Base-by-base conservation (phyloP, 2,888 invertebrate species). In the Polymixis flavicincta region DNA sequence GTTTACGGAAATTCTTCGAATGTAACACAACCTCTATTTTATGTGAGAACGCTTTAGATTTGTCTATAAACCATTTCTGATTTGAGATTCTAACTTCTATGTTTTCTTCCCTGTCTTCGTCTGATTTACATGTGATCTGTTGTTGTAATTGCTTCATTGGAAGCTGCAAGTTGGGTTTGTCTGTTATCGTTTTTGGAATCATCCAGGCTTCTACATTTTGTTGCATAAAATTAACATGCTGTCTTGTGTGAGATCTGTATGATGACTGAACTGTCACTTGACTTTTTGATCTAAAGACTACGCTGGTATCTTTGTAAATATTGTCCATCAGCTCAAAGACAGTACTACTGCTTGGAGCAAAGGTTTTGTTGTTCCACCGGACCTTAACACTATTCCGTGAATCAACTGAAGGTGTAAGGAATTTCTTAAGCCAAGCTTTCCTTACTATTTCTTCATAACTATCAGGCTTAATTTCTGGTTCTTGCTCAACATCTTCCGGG, bases 131-230 rank as follows among this genome's bases (percentile, higher is more conserved):
- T 59, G 82, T 85, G 7, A 78, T 50, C 73, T 82, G 73, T 37
- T 64, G 55, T 22, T 79, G 57, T 25, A 71, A n/a, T 25, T 77
- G 55, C n/a, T 63, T 64, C 0, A 68, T 50, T 50, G 90, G 88
- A 19, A 86, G 72, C 67, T 25, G n/a, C n/a, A 85, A 70, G 67
- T 74, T 81, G 3, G 85, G 84, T 48, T 72, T 87, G 64, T 92
- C 88, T 22, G 84, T 82, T 32, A 94, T 89, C 7, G 90, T 92
- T 75, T 89, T 90, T 28, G 94, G 93, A 54, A 95, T 88, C 95
- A 96, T 95, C 93, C 94, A 96, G 3, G 95, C 94, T 91, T 95
- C 91, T 75, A 95, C 89, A 54, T 93, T 90, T 79, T 92, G 89
- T 37, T 78, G 91, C n/a, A 91, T 85, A 67, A 93, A 94, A 74